Evolutionary conservation across 2,113 vertebrate species (phyloP), one percentile per base, ranked within the genome.

Genomic region (Campylomormyrus numenius): DNA sequence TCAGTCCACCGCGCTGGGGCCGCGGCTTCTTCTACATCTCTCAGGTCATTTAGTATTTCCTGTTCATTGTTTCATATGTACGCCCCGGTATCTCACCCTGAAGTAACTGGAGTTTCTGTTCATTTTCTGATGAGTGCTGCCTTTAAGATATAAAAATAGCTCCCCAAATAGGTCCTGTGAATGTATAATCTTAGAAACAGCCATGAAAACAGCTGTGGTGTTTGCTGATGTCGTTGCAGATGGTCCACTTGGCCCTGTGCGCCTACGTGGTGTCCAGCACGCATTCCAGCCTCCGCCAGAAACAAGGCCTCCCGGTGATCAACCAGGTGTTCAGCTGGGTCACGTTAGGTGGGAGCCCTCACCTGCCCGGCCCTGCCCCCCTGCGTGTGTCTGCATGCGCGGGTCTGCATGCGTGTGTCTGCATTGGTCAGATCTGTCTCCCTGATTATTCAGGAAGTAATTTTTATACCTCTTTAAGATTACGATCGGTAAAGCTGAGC

Each of bases 251-350:
- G 89, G 93, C 92, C 0, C 91, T 98, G 85, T 98, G 98, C 0
- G 94, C 95, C 0, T 97, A 93, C 0, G 90, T 97, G 85, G 97
- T 97, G 5, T 96, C 93, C 89, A 96, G 95, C 89, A 99, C 98
- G 4, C 97, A 98, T 90, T 91, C 88, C 77, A 99, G 98, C 91
- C 96, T 99, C 88, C 94, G 95, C 50, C 94, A 91, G 91, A 99
- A 99, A 88, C 95, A 96, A 89, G 98, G 98, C 13, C 93, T 99
- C 62, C 98, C 98, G 2, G 77, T 97, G 74, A 50, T 95, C 42
- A 99, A 97, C 93, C 98, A 99, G 92, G 90, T 97, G 70, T 89
- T 97, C 92, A 99, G 98, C 95, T 99, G 98, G 98, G 87, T 90
- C 62, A 97, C 94, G 6, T 93, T 99, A 92, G 98, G 98, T 99